Base-by-base conservation (phyloP, 1,140 invertebrate genomes). In the Drosophila ohnishii region DNA sequence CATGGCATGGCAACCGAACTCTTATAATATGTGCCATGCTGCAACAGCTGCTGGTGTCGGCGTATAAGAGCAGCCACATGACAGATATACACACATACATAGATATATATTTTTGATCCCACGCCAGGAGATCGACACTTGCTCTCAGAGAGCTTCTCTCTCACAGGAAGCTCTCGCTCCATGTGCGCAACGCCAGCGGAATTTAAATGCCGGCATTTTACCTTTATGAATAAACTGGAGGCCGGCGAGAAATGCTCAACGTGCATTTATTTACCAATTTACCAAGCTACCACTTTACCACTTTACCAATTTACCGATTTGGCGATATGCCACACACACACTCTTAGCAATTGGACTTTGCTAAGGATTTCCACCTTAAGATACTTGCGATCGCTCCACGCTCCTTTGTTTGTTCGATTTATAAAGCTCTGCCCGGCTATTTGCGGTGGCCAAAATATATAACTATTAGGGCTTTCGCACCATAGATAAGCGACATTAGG, bases 201-300 rank as follows among this genome's bases (percentile, higher is more conserved):
- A 86, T 86, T 80, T 87, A 79, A 86, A 86, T 88, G 79, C 84
- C 76, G 79, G 79, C 70, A 60, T 57, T 86, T 55, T 79, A 76
- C 71, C 83, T 86, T 86, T 70, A 87, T 87, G 75, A 86, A 86
- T 86, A 87, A 87, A 55, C 67, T 79, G 75, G 66, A 87, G 82
- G 82, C 57, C 82, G 70, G 32, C 62, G 45, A 70, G 56, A 63
- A 85, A 66, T 56, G 50, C 35, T 45, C 51, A 47, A 39, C 65
- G 58, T 72, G 66, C 65, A 60, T 53, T 85, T 74, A 66, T 58
- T 58, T 76, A 78, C 75, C 82, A 79, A 79, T 62, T 72, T 67
- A n/a, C 51, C 19, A 55, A 55, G 51, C 34, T 55, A 25, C 51
- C 50, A 22, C 16, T 51, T 51, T 14, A 51, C 47, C 48, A 32